A percentile compares a stretch with the other conserved stretches of the same genome.
Evolutionary conservation across 2,113 vertebrate genomes (phyloP).

Genomic region (Hippolais icterina): DNA sequence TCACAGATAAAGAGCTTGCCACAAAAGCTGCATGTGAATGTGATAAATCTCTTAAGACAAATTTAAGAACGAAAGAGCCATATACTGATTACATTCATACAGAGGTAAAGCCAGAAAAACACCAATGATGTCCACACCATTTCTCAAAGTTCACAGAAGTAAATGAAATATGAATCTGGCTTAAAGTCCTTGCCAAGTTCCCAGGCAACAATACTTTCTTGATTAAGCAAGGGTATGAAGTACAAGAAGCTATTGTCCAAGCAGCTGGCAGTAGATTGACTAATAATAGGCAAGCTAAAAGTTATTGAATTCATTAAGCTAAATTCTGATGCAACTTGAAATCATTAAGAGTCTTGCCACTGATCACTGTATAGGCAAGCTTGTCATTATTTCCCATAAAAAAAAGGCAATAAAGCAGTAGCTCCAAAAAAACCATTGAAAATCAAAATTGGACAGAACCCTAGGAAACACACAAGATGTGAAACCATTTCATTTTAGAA

Average conservation of each 20-base stretch:
- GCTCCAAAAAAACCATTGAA: not conserved
- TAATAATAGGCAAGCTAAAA: conserved; percentile 40
- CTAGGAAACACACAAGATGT: not conserved
- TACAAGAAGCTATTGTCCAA: conserved; percentile 45
- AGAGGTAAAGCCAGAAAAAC: conserved; percentile 2
- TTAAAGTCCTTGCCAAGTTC: conserved; percentile 40
- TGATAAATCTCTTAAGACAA: not conserved
- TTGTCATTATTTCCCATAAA: not conserved
- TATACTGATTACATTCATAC: not conserved
- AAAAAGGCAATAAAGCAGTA: not conserved
- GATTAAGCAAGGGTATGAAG: conserved; percentile 39
- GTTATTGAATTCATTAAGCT: conserved; percentile 42
- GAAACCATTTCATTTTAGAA: not conserved
- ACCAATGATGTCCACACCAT: not conserved
- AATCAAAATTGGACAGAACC: not conserved
- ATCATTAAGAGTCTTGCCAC: not conserved
- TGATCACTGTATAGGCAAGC: not conserved
- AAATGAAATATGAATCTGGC: conserved; percentile 40
- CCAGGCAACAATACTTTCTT: conserved; percentile 42
- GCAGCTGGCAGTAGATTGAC: conserved; percentile 33
- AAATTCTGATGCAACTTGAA: conserved; percentile 32
- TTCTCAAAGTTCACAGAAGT: not conserved
- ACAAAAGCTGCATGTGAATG: not conserved
- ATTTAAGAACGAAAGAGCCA: not conserved
- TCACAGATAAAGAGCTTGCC: not conserved